phyloP scores from a whole-genome alignment of 1,140 invertebrate genomes.

The Zaprionus ghesquierei region DNA sequence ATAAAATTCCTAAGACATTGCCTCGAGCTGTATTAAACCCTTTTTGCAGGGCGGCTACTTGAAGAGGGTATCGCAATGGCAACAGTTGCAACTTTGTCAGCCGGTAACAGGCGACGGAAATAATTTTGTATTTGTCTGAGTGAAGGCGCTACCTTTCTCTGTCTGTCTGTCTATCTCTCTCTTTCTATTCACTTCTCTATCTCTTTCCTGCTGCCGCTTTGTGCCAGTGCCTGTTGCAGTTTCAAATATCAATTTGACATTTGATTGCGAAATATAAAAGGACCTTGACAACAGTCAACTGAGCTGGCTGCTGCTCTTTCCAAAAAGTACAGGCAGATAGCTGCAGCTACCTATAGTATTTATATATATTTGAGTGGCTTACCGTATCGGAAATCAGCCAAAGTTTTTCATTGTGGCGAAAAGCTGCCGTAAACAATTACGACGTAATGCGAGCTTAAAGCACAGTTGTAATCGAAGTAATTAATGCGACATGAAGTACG shows the following conservation, averaged over 20 bases:
- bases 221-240: constrained; percentile 17
- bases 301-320: too few species aligned
- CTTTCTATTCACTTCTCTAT: neutral
- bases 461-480: constrained; percentile 26
- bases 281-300: neutral
- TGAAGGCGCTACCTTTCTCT: neutral
- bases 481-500: constrained; percentile 47
- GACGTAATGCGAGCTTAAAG: constrained; percentile 11
- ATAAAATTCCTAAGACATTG: neutral
- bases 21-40: neutral
- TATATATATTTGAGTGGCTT: constrained; percentile 17
- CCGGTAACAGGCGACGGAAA: constrained; percentile 38
- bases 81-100: constrained; percentile 31
- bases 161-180: neutral
- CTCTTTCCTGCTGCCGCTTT: neutral
- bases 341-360: constrained; percentile 8
- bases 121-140: constrained; percentile 37
- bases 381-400: constrained; percentile 10
- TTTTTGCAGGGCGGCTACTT: neutral
- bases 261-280: constrained; percentile 29
- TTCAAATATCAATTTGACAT: constrained; percentile 58
- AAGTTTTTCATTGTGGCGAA: neutral
- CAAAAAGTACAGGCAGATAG: neutral
- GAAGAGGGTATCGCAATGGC: neutral
- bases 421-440: constrained; percentile 13